Base-by-base conservation (phyloP, 2,797 vertebrate genomes). In the Anguilla megastoma region DNA sequence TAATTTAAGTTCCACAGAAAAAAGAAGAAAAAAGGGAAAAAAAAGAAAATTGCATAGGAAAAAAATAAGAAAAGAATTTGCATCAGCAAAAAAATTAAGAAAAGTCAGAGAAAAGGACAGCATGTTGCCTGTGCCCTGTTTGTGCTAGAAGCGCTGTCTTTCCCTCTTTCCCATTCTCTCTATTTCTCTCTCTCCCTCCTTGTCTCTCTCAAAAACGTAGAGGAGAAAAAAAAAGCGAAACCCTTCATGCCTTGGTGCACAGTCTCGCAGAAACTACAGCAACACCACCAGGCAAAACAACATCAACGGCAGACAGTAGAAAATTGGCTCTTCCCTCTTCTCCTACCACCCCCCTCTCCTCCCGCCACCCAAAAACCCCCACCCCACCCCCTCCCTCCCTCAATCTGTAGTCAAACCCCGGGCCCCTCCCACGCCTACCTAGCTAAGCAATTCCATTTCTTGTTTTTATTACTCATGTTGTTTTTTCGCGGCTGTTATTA, bases 271-370 rank as follows among this genome's bases (percentile, higher is more conserved):
- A 80, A 87, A 88, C 58, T 21, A n/a, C 74, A 88, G 48, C 41
- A 80, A 83, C 24, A 66, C 18, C 48, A 69, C 63, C 91, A 89
- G 89, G 93, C 91, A 93, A 90, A 89, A 85, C 90, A 90, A 93
- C 24, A 90, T 93, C 91, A 91, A 90, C 90, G 90, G 91, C 93
- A 92, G 94, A 94, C 93, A 93, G 92, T 92, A 92, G 92, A 89
- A 94, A 95, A 95, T 95, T 95, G 93, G 91, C 92, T 94, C 92
- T 93, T 92, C 92, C 91, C 88, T 93, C 94, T 92, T 91, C 82
- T 90, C 71, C 71, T 66, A 66, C 6, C 1, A 24, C n/a, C 63
- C n/a, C 63, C 24, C 21, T 8, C 60, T 24, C 60, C 50, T 7
- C 50, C 50, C 50, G 24, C 50, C 50, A 52, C 18, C 30, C 27